A percentile compares a stretch with the other conserved stretches of the same genome.
These are phyloP conservation scores for Tetramorium simillimum DNA, from an alignment of 1,140 invertebrate genomes.

Conservation along the genomic window DNA sequence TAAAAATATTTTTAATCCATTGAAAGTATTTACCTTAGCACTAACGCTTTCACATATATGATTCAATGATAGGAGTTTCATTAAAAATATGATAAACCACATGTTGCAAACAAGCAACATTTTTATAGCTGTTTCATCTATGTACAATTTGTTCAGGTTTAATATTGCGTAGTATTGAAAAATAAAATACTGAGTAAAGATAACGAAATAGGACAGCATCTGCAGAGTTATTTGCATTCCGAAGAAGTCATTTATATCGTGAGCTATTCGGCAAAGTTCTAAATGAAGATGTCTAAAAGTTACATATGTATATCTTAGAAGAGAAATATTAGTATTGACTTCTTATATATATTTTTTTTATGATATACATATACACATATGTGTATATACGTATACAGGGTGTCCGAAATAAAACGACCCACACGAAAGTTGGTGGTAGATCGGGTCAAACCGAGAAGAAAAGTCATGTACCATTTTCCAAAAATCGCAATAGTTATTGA, in stretches of 20 bases:
- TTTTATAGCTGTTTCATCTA: accelerated
- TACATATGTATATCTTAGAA: background rate
- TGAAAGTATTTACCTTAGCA: slow-evolving; percentile 22
- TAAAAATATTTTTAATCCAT: too few relatives aligned
- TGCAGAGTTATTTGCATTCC: slow-evolving; percentile 10
- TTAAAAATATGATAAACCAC: background rate
- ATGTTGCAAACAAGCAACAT: background rate
- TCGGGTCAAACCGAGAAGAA: too few relatives aligned
- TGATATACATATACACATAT: too few relatives aligned
- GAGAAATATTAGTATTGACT: too few relatives aligned
- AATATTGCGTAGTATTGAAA: too few relatives aligned
- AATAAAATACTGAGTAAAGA: background rate
- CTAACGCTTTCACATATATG: slow-evolving; percentile 15
- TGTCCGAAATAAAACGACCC: too few relatives aligned
- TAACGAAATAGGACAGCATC: background rate
- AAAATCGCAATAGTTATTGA: too few relatives aligned
- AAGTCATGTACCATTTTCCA: too few relatives aligned
- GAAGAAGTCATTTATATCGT: slow-evolving; percentile 11
- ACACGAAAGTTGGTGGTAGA: too few relatives aligned
- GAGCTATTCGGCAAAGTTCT: slow-evolving; percentile 25
- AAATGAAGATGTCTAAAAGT: slow-evolving; percentile 36
- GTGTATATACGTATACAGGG: too few relatives aligned
- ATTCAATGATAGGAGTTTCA: background rate
- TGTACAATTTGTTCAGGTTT: too few relatives aligned
- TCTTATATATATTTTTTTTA: too few relatives aligned